Evolutionary conservation across 2,113 vertebrate species (phyloP), one percentile per base, ranked within the genome.

Genomic region (Pipra filicauda): DNA sequence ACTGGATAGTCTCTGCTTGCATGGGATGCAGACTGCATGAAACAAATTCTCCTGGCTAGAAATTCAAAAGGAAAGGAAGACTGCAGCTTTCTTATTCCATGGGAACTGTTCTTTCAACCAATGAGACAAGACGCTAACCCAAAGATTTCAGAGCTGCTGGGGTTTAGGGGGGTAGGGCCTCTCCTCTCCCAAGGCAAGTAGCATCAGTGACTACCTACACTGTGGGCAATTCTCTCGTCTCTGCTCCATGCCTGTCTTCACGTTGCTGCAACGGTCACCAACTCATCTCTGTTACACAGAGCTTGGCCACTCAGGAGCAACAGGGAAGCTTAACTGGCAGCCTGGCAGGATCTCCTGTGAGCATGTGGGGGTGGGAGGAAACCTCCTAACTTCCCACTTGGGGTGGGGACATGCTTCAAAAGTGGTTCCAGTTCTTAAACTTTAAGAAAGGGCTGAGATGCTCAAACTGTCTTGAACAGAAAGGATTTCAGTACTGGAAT

Each of bases 401-500:
- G 58, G 52, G 41, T 59, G 46, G 39, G 1, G 6, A 35, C 12
- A 19, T 1, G 4, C 67, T 93, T 69, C 33, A 67, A 81, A 85
- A 96, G 61, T 39, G 39, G 54, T 67, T 94, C 73, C 85, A 44
- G 44, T 71, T 86, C 93, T 91, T 89, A 82, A 92, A 85, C 44
- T 57, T 94, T 79, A 95, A 75, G 93, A 91, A 86, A 70, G 23
- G 71, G 64, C 39, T 81, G 43, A 91, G 57, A 95, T 90, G 82
- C 75, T 81, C 85, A 75, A 86, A 92, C 23, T 41, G 44, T 55
- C 48, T 88, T 49, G 55, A 79, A 52, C 41, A 33, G 33, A 77
- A 86, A 89, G 39, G 51, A 93, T 69, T 46, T 66, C 72, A 76
- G 24, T 46, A 54, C 2, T 61, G 39, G 30, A 76, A 83, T 41